Conservation (phyloP, 2,888 invertebrate genomes). For the Sympetrum striolatum region DNA sequence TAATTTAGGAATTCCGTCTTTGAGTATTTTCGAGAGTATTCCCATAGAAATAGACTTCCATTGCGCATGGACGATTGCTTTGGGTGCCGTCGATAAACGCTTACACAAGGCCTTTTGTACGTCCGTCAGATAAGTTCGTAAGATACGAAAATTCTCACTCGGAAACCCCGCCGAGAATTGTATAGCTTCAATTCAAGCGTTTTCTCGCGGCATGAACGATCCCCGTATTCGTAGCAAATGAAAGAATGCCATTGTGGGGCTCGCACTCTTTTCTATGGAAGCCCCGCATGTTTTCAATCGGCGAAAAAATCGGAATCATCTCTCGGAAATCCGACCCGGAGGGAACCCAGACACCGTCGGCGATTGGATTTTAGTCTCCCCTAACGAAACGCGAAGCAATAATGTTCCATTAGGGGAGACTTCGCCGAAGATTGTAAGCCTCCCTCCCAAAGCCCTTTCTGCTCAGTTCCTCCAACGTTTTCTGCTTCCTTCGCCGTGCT, state of each 20-base stretch:
- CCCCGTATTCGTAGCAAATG: not conserved
- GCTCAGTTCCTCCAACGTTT: not conserved
- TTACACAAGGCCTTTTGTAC: too few relatives aligned
- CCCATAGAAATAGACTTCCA: too few relatives aligned
- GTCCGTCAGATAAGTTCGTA: too few relatives aligned
- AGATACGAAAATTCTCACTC: too few relatives aligned
- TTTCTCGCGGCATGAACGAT: too few relatives aligned
- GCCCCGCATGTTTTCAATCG: not conserved
- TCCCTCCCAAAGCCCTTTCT: not conserved
- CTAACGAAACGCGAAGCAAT: not conserved
- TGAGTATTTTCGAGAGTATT: too few relatives aligned
- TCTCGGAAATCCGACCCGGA: not conserved
- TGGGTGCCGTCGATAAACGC: too few relatives aligned
- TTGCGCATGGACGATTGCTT: too few relatives aligned
- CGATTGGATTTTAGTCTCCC: not conserved
- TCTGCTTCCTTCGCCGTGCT: not conserved
- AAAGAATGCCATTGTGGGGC: not conserved
- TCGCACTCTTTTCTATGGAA: not conserved
- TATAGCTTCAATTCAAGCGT: too few relatives aligned
- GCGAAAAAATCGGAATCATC: not conserved
- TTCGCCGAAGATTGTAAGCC: not conserved
- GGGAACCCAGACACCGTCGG: not conserved
- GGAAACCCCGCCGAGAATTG: too few relatives aligned
- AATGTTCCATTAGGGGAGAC: not conserved
- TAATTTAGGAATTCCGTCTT: too few relatives aligned